Evolutionary conservation across 2,113 vertebrate genomes (phyloP).

Genomic region (Trematomus loennbergii): DNA sequence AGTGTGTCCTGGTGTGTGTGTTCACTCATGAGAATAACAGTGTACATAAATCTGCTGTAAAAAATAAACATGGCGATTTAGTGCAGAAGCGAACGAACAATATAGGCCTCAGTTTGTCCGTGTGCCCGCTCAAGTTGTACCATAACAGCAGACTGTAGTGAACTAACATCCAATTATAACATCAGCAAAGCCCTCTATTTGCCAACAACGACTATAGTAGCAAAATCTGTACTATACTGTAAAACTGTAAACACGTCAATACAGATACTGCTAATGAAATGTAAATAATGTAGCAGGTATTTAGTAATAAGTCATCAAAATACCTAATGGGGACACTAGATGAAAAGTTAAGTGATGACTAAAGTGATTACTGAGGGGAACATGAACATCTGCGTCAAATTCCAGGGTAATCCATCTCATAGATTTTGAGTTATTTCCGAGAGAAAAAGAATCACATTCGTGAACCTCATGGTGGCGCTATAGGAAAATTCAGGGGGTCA

Average conservation of each 20-base stretch:
- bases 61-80: conserved; percentile 72
- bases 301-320: neutral
- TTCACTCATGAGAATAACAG: conserved; percentile 57
- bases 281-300: neutral
- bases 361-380: neutral
- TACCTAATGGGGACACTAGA: neutral
- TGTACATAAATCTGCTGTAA: conserved; percentile 68
- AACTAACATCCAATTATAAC: conserved; percentile 72
- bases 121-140: conserved; percentile 46
- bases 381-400: neutral
- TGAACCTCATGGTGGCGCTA: neutral
- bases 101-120: conserved; percentile 68
- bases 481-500: neutral
- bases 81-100: conserved; percentile 65
- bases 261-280: neutral
- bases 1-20: conserved; percentile 16
- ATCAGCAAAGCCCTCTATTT: conserved; percentile 50
- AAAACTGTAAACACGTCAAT: neutral
- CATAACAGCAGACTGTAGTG: conserved; percentile 54
- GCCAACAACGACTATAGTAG: conserved; percentile 50
- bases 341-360: neutral
- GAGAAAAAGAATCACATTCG: neutral
- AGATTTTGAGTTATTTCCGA: neutral
- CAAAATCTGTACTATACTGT: conserved; percentile 45
- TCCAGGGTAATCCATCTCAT: neutral